Conservation (phyloP, 2,113 vertebrate species). For the Pelusios castaneus region DNA sequence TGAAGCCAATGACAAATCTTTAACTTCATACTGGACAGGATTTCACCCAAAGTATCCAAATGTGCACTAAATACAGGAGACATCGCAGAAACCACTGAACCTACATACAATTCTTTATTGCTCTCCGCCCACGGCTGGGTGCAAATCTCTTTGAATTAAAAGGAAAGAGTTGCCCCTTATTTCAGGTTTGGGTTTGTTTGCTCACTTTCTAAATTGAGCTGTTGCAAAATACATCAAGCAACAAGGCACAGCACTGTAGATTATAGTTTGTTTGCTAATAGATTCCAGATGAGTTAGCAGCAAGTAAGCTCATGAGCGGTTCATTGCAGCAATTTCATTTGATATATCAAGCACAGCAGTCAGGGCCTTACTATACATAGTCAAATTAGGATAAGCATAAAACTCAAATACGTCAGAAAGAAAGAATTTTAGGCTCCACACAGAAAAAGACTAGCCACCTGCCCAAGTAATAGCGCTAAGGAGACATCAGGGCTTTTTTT, state of each 20-base stretch:
- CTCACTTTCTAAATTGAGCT: neutral
- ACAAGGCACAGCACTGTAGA: neutral
- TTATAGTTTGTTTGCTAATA: accelerated
- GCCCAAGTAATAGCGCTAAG: neutral
- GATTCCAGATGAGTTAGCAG: neutral
- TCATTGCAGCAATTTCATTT: accelerated
- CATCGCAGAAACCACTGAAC: conserved; percentile 29
- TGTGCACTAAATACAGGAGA: conserved; percentile 35
- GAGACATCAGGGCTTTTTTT: too few relatives aligned
- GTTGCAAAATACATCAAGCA: neutral
- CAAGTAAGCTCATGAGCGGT: neutral
- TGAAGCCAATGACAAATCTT: conserved; percentile 62
- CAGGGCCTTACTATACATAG: neutral
- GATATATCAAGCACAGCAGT: accelerated
- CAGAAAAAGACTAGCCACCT: neutral
- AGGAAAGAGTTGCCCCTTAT: neutral
- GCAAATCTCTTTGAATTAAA: neutral
- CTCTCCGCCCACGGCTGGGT: neutral
- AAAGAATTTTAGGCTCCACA: accelerated
- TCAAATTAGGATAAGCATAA: neutral
- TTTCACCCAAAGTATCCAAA: conserved; percentile 57
- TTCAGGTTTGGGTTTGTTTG: neutral
- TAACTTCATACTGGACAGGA: conserved; percentile 63
- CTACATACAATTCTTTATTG: neutral
- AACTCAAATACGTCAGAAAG: neutral